phyloP scores from a whole-genome alignment of 2,888 invertebrate genomes.

The Venustoraphidia nigricollis region DNA sequence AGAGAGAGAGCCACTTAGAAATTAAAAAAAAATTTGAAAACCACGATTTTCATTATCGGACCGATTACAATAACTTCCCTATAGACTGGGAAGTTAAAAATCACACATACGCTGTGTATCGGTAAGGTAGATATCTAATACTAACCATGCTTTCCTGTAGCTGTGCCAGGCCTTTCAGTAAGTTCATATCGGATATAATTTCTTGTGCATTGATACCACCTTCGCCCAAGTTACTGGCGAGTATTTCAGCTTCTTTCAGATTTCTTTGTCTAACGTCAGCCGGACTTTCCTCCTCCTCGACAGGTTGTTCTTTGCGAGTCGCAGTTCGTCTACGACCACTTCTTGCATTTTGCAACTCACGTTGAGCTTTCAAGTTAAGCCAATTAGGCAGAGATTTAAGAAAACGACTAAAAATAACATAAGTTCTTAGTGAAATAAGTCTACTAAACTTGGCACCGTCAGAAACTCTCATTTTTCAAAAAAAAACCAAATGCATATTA shows the following conservation, averaged over 20 bases:
- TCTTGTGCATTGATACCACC: conserved; percentile 72
- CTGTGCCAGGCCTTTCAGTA: conserved; percentile 71
- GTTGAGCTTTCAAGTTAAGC: conserved; percentile 44
- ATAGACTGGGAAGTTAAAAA: too few species aligned
- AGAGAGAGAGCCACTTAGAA: too few species aligned
- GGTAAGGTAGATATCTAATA: neutral
- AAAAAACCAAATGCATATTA: too few species aligned
- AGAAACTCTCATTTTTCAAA: neutral
- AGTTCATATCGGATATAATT: conserved; percentile 69
- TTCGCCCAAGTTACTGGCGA: conserved; percentile 82
- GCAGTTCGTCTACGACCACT: conserved; percentile 19
- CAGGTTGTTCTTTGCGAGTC: conserved; percentile 32
- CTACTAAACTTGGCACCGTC: neutral
- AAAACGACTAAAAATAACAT: conserved; percentile 5
- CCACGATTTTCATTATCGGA: too few species aligned
- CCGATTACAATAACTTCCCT: too few species aligned
- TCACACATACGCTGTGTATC: too few species aligned
- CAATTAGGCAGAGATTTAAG: conserved; percentile 63
- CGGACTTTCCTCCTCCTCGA: conserved; percentile 62
- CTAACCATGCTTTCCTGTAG: conserved; percentile 81
- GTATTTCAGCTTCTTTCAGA: conserved; percentile 79
- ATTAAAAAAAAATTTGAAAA: too few species aligned
- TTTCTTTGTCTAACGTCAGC: conserved; percentile 65
- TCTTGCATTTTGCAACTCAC: conserved; percentile 25
- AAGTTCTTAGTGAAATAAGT: neutral